Evolutionary conservation across 2,797 vertebrate genomes (phyloP).

Genomic region (Hippopotamyrus pictus): DNA sequence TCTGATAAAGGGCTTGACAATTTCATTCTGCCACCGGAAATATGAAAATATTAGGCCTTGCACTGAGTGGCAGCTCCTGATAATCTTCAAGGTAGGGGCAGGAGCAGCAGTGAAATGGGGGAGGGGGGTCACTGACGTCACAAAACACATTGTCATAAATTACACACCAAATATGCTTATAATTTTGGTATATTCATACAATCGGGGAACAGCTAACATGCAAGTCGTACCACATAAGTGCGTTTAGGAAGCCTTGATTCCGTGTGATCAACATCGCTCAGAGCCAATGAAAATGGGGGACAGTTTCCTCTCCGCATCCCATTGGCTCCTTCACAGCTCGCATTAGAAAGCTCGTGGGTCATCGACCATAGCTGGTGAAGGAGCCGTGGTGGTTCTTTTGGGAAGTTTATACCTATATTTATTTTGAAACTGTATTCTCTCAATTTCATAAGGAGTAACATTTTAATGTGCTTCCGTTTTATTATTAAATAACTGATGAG

Average conservation of each 20-base stretch:
- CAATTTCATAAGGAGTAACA: background rate
- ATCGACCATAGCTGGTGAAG: background rate
- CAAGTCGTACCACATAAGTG: background rate
- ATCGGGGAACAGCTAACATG: background rate
- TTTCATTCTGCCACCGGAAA: background rate
- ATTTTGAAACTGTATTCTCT: background rate
- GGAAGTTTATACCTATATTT: background rate
- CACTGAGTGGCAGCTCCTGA: background rate
- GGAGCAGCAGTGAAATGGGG: background rate
- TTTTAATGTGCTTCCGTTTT: background rate
- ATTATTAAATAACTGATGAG: background rate
- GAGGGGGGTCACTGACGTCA: background rate
- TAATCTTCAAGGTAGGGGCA: background rate
- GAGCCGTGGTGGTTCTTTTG: background rate
- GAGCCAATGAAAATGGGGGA: background rate
- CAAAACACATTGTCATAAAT: background rate
- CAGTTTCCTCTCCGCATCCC: background rate
- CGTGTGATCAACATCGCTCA: background rate
- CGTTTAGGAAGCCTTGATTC: background rate
- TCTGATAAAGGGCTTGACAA: background rate
- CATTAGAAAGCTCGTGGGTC: background rate
- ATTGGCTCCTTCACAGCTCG: background rate
- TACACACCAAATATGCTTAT: background rate
- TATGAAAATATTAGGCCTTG: background rate
- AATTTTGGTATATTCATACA: background rate